Conservation (phyloP, 2,888 invertebrate species). For the Sympetrum striolatum region DNA sequence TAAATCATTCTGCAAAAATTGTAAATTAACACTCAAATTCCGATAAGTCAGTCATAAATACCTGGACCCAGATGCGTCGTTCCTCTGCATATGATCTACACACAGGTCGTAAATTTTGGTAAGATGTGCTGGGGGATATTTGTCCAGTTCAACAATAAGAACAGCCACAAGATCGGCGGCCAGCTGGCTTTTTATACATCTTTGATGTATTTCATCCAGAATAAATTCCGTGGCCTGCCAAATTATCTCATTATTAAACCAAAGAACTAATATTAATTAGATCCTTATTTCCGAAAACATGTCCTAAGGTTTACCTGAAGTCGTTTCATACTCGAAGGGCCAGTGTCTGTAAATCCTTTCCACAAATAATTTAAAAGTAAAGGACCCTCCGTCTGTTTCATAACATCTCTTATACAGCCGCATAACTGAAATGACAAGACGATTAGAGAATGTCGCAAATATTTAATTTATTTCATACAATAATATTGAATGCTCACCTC, state of each 20-base stretch:
- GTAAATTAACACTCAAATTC: too few species aligned
- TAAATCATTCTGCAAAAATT: too few species aligned
- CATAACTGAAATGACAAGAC: not conserved
- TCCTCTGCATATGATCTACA: slow-evolving; percentile 1
- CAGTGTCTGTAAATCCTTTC: slow-evolving; percentile 30
- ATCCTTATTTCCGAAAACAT: not conserved
- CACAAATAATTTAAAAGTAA: not conserved
- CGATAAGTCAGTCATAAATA: not conserved
- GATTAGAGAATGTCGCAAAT: not conserved
- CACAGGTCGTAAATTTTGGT: not conserved
- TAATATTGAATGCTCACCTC: not conserved
- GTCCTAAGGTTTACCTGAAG: not conserved
- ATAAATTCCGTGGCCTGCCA: not conserved
- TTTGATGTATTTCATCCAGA: slow-evolving; percentile 26
- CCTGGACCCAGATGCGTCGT: not conserved
- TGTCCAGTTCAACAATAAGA: not conserved
- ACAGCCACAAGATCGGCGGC: not conserved
- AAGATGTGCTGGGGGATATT: not conserved
- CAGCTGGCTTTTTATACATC: slow-evolving; percentile 4
- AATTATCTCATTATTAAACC: not conserved
- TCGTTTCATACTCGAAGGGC: slow-evolving; percentile 11
- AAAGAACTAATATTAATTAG: too few species aligned
- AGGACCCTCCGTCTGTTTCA: not conserved
- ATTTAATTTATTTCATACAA: not conserved
- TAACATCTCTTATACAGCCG: not conserved